Percentiles rank a stretch among this genome's conserved stretches.
Conservation (phyloP, 1,140 invertebrate species). For the Pseudachorutes palmiensis region DNA sequence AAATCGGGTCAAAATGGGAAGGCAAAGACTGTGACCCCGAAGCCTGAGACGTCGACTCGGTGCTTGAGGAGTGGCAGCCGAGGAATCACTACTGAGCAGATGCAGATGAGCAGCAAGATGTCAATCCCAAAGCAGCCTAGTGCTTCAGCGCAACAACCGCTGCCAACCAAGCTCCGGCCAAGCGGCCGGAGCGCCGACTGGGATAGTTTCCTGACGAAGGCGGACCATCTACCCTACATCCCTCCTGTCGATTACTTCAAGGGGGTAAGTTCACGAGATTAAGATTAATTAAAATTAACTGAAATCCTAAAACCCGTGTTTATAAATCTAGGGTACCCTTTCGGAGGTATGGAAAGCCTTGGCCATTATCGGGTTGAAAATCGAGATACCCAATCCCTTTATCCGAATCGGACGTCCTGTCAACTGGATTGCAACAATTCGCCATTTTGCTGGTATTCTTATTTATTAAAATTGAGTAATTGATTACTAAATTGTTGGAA, state of each 20-base stretch:
- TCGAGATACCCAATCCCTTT: slow-evolving; percentile 23
- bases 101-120: too few species aligned
- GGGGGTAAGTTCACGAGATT: not conserved
- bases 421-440: slow-evolving; percentile 24
- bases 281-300: not conserved
- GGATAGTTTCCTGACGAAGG: slow-evolving; percentile 7
- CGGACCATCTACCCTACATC: not conserved
- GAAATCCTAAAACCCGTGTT: not conserved
- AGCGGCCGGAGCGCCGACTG: slow-evolving; percentile 3
- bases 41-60: too few species aligned
- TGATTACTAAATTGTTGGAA: not conserved
- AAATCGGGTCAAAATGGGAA: too few species aligned
- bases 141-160: not conserved
- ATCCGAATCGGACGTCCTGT: not conserved
- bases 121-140: not conserved
- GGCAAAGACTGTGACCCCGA: too few species aligned
- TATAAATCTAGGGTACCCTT: slow-evolving; percentile 18
- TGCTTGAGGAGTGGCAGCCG: too few species aligned
- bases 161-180: not conserved
- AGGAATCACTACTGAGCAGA: too few species aligned
- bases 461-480: not conserved
- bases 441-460: slow-evolving; percentile 18
- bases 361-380: not conserved
- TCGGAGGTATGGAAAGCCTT: slow-evolving; percentile 16
- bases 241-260: slow-evolving; percentile 15